phyloP scores from a whole-genome alignment of 2,113 vertebrate species.

The Ophthalmolycus amberensis region DNA sequence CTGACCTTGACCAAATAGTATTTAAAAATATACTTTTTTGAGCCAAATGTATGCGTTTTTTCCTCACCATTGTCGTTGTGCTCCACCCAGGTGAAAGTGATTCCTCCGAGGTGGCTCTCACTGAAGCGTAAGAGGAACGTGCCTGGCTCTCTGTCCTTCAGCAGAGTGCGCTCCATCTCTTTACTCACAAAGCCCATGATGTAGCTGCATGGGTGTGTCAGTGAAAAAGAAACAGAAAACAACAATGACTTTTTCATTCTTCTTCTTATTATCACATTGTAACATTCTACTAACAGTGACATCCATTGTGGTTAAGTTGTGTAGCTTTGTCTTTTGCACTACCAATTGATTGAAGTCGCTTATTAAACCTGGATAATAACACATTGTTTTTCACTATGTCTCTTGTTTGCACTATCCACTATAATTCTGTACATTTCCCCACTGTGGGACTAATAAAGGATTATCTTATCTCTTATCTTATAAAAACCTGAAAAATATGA shows the following conservation, averaged over 20 bases:
- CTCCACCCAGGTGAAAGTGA: constrained; percentile 98
- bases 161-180: constrained; percentile 91
- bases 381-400: too few relatives aligned
- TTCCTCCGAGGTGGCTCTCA: constrained; percentile 96
- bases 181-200: constrained; percentile 99
- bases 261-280: neutral
- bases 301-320: neutral
- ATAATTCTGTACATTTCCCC: too few relatives aligned
- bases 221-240: neutral
- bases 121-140: constrained; percentile 96
- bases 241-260: neutral
- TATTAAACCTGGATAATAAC: neutral
- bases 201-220: constrained; percentile 79
- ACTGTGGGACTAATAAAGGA: too few relatives aligned
- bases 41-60: neutral
- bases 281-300: neutral
- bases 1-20: neutral
- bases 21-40: neutral
- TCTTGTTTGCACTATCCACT: too few relatives aligned
- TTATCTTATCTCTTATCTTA: too few relatives aligned
- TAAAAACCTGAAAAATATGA: too few relatives aligned
- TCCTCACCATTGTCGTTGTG: constrained; percentile 88
- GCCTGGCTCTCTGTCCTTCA: constrained; percentile 92
- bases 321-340: neutral
- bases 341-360: neutral